Base-by-base conservation (phyloP, 2,888 invertebrate genomes). In the Apamea monoglypha region DNA sequence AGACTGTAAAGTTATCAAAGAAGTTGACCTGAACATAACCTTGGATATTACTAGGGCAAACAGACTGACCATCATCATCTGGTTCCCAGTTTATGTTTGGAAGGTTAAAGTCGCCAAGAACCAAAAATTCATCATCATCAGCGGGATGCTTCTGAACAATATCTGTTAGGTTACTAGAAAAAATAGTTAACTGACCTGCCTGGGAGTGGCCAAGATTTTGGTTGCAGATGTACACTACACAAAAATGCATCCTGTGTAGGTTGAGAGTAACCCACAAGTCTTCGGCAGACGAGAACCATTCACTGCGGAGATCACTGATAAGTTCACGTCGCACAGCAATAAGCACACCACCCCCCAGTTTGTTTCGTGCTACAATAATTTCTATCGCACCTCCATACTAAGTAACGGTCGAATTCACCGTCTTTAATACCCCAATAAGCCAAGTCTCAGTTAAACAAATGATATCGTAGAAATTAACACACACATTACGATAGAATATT, bases 401-500 rank as follows among this genome's bases (percentile, higher is more conserved):
- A n/a, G 44, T 67, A 44, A 67, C 16, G 67, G 69, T 50, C 32
- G 14, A 50, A 36, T 53, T 70, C 32, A 25, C 69, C 8, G 50
- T 44, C 44, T 44, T 12, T 44, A 44, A 44, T 44, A 44, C 44
- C 44, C 14, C 44, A 44, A 44, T 47, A 47, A 29, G 29, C 21
- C 10, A 68, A 4, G 29, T 29, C n/a, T 47, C 44, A 29, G 44
- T 32, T 68, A 47, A 44, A 44, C 68, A 47, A 47, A 44, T 44
- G 10, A 50, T 50, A 32, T 25, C 21, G 21, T 29, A 32, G 32
- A 0, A 32, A 64, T 32, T 32, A 50, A 69, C 50, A 21, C 29
- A 69, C 47, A 69, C n/a, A 21, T 68, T 47, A 29, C 68, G 63
- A 32, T 63, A 63, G 8, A 63, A 63, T 63, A 32, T 47, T 68